These are phyloP conservation scores for Pangasianodon hypophthalmus DNA, from an alignment of 2,113 vertebrate genomes.

Conservation along the genomic window DNA sequence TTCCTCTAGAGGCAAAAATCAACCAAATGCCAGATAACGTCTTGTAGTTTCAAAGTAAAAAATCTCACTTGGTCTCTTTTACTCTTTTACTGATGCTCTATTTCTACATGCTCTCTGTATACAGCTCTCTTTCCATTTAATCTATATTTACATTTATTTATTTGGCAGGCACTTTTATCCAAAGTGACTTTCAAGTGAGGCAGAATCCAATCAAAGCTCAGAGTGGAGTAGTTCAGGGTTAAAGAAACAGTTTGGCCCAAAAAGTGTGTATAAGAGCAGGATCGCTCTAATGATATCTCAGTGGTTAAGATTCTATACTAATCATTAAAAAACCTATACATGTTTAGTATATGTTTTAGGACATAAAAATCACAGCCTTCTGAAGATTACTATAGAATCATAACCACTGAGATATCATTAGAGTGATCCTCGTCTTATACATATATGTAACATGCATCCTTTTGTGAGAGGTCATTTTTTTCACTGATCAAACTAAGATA, in stretches of 20 bases:
- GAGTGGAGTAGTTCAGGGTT: not conserved
- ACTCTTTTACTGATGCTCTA: not conserved
- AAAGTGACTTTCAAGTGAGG: no score
- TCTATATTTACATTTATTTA: constrained; percentile 20
- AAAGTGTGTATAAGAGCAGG: not conserved
- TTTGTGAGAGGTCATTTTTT: not conserved
- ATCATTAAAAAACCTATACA: not conserved
- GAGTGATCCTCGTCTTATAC: not conserved
- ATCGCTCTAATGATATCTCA: not conserved
- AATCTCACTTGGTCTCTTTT: not conserved
- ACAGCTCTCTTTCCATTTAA: constrained; percentile 8
- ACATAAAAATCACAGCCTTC: not conserved
- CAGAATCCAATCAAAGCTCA: not conserved
- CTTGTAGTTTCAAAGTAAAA: not conserved
- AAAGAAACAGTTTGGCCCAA: not conserved
- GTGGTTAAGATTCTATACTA: not conserved
- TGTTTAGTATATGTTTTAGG: not conserved
- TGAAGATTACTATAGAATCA: not conserved
- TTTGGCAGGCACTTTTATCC: not conserved
- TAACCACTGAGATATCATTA: not conserved
- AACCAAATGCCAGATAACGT: constrained; percentile 5
- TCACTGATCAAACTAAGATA: not conserved
- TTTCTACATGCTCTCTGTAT: not conserved
- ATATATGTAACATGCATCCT: not conserved
- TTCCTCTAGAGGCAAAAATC: constrained; percentile 36